Evolutionary conservation across 2,888 invertebrate genomes (phyloP), one percentile per base, ranked within the genome.

Genomic region (Tetragonula carbonaria): DNA sequence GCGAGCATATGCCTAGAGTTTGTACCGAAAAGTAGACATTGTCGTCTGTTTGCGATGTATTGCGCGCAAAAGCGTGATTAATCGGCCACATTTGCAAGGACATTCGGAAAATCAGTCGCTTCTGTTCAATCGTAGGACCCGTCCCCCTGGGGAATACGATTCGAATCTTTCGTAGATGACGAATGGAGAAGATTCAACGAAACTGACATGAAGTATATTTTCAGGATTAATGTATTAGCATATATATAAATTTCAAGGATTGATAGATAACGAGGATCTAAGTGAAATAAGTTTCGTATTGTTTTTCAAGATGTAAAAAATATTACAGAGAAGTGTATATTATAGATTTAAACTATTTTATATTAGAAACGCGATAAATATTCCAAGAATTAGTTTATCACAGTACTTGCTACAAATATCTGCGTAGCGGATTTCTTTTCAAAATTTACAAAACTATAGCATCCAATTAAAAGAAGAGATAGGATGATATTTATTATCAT

Each of bases 1-100:
- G 71, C 88, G 77, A 89, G 81, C 89, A 88, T 89, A 89, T 90
- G 88, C 81, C 84, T 78, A 74, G 72, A 83, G 80, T 79, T 87
- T 77, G 59, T 70, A 59, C 73, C 79, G 68, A 74, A 79, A 82
- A 67, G 82, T 87, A 80, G 78, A 82, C 85, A 62, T 62, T 77
- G 78, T 74, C 71, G 70, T 62, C 38, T 71, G 68, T 50, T 59
- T 65, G 71, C 75, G 79, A 88, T 81, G 75, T 78, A 78, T 86
- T 57, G 74, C 71, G 67, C 62, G 84, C 72, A 70, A 80, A 83
- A 67, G 82, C 83, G 78, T 80, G 87, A 87, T 87, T 86, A 86
- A 86, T 87, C 76, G 76, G 68, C 62, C 70, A 55, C 67, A 57
- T 77, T 86, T 73, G 62, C 53, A 13, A 38, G 72, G 57, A 33